Conservation (phyloP, 2,113 vertebrate species). For the Hiodon alosoides region DNA sequence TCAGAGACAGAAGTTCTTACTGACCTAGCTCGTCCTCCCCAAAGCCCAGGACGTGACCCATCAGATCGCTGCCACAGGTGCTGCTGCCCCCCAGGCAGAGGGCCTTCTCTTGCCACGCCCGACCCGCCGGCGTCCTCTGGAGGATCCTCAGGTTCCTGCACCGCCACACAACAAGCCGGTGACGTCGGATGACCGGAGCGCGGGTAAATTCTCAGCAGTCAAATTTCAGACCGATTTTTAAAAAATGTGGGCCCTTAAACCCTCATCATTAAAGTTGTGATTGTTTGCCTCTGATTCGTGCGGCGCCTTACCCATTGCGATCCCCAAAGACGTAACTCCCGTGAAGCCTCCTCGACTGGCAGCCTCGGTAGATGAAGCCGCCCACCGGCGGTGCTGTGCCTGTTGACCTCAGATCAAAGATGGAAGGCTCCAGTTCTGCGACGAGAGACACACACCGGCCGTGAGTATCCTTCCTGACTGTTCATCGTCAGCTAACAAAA, state of each 20-base stretch:
- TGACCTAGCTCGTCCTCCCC: slow-evolving; percentile 95
- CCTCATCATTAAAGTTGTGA: no score
- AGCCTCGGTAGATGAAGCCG: slow-evolving; percentile 93
- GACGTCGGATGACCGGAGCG: neutral
- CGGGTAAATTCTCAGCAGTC: no score
- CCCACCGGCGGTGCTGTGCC: slow-evolving; percentile 82
- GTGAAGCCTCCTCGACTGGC: slow-evolving; percentile 91
- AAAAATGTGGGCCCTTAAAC: no score
- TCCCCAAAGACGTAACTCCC: slow-evolving; percentile 94
- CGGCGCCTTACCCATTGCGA: slow-evolving; percentile 76
- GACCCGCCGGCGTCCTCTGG: slow-evolving; percentile 74
- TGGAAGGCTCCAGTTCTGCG: slow-evolving; percentile 87
- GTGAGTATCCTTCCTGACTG: neutral
- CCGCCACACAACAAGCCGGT: neutral
- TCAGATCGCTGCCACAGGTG: slow-evolving; percentile 78
- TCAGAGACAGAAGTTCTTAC: slow-evolving; percentile 26
- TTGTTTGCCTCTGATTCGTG: no score
- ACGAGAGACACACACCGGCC: slow-evolving; percentile 27
- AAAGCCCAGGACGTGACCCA: slow-evolving; percentile 89
- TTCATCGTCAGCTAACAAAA: no score
- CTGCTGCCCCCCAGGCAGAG: slow-evolving; percentile 81
- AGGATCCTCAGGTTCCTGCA: slow-evolving; percentile 90
- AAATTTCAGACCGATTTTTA: no score
- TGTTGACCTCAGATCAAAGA: slow-evolving; percentile 85
- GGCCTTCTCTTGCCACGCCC: slow-evolving; percentile 89